Evolutionary conservation across 1,140 invertebrate species (phyloP), one percentile per base, ranked within the genome.

Genomic region (Diachasma alloeum): DNA sequence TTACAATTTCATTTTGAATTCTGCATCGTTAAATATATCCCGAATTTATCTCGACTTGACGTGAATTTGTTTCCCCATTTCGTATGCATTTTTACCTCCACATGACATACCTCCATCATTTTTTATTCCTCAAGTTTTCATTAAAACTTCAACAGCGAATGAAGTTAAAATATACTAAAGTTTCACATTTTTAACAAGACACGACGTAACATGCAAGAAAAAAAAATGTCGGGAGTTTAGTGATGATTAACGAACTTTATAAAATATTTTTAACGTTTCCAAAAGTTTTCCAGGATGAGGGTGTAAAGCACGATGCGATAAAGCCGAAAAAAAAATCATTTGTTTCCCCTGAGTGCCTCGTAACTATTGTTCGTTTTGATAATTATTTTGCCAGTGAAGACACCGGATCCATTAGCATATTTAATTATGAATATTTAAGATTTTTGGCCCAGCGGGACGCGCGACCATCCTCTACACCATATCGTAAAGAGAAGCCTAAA

Each of bases 401-500:
- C 85, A 83, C 80, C 82, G 82, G 83, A 68, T 87, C 86, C 87
- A 88, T 88, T 88, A 88, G 85, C 87, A 89, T 89, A 88, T 89
- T 88, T 89, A 89, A 89, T 89, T 89, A 87, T 87, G 86, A 87
- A 89, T 87, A 85, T 89, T 89, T 89, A 83, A 85, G 82, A 89
- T 88, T 88, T 88, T 88, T 84, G 82, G 82, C 87, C 6, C 87
- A 89, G 87, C 87, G 81, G 86, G 87, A 84, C 73, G 79, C 74
- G 42, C 53, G 13, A 56, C 53, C 69, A 36, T 59, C 37, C 80
- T 81, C 82, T 79, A 42, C 56, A 71, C 46, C 75, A 19, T 78
- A 78, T 74, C 67, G 79, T 76, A 70, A 53, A 75, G 26, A 37
- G 36, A 63, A 59, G 44, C 9, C 15, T 68, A 68, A 68, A 68